These are phyloP conservation scores for Suricata suricatta DNA, from an alignment of 2,113 vertebrate genomes.

Conservation along the genomic window DNA sequence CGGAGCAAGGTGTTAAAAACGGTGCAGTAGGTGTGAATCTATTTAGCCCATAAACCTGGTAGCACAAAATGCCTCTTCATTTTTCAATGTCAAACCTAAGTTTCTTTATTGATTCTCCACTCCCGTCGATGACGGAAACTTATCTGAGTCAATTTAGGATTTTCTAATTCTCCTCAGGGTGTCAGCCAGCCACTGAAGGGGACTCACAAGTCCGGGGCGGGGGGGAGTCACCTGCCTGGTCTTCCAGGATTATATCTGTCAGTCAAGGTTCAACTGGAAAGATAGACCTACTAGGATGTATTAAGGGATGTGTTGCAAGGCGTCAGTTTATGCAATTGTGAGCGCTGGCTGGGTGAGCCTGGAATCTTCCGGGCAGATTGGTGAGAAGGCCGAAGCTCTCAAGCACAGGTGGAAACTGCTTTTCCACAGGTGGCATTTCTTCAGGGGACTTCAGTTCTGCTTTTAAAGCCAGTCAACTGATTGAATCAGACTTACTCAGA, in stretches of 20 bases:
- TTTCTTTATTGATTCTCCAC: neutral
- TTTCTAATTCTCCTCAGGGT: neutral
- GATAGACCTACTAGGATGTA: neutral
- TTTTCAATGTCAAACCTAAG: neutral
- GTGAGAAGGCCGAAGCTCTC: neutral
- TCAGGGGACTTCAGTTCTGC: neutral
- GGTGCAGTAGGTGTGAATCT: neutral
- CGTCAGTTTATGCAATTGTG: neutral
- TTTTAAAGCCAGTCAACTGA: neutral
- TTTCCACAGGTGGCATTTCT: neutral
- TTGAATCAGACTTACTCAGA: neutral
- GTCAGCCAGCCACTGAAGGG: neutral
- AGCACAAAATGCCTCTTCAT: neutral
- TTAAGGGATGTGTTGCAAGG: neutral
- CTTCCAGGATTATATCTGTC: neutral
- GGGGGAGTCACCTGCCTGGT: neutral
- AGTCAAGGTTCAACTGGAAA: neutral
- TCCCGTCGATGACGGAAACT: neutral
- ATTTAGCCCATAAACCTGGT: neutral
- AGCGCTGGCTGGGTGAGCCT: neutral
- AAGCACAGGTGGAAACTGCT: neutral
- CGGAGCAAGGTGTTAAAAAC: neutral
- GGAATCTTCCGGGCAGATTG: neutral
- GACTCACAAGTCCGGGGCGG: neutral
- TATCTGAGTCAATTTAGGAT: neutral